Evolutionary conservation across 1,140 invertebrate genomes (phyloP).

Genomic region (Drosophila novamexicana): DNA sequence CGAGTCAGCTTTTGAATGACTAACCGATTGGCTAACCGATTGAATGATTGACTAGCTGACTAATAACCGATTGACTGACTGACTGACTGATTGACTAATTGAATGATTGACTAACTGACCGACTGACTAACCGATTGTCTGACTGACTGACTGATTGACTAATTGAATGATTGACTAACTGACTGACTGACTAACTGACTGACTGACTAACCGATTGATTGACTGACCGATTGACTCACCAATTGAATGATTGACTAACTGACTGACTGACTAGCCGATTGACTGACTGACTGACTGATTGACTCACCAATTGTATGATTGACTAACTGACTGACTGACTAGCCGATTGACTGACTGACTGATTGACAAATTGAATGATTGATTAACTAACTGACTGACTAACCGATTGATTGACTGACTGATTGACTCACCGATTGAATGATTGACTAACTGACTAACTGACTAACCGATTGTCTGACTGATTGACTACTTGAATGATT

Average conservation of each 20-base stretch:
- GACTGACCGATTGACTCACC: background rate
- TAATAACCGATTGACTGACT: conserved; percentile 1
- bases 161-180: conserved; percentile 1
- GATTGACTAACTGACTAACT: background rate
- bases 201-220: conserved; percentile 11
- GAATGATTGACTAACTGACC: too few relatives aligned
- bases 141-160: too few relatives aligned
- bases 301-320: background rate
- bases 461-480: conserved; percentile 32
- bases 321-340: conserved; percentile 1
- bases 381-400: background rate
- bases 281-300: background rate
- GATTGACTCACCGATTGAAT: background rate
- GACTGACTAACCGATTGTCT: conserved; percentile 1
- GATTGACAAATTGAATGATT: too few relatives aligned
- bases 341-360: too few relatives aligned
- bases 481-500: too few relatives aligned
- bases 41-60: conserved; percentile 13
- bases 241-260: conserved; percentile 15
- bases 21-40: background rate
- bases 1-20: background rate
- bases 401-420: conserved; percentile 17
- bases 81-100: too few relatives aligned
- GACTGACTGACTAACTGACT: conserved; percentile 9
- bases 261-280: too few relatives aligned